phyloP scores from a whole-genome alignment of 2,797 vertebrate genomes.

The Pachyuromys duprasi region DNA sequence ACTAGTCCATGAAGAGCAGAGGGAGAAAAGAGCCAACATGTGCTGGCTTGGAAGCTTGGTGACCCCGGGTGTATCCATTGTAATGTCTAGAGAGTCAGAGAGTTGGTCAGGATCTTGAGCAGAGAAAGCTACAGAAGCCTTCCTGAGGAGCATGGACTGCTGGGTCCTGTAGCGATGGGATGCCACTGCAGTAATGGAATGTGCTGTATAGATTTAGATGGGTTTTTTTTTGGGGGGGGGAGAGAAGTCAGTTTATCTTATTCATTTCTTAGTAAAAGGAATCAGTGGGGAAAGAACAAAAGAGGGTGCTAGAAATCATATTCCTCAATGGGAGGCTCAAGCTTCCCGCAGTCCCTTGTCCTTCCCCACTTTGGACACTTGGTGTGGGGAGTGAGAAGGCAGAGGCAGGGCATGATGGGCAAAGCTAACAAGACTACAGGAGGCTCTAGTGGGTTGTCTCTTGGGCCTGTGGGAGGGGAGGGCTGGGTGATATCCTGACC shows the following conservation, averaged over 20 bases:
- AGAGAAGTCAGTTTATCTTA: slow-evolving; percentile 66
- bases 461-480: slow-evolving; percentile 43
- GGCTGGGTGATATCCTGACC: not conserved
- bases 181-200: not conserved
- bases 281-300: slow-evolving; percentile 27
- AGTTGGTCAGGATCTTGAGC: not conserved
- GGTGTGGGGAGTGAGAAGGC: not conserved
- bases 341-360: not conserved
- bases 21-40: not conserved
- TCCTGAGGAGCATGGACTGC: not conserved
- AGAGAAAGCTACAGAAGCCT: not conserved
- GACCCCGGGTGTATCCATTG: not conserved
- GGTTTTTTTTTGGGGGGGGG: slow-evolving; percentile 63
- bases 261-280: slow-evolving; percentile 63
- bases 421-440: slow-evolving; percentile 85
- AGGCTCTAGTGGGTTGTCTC: slow-evolving; percentile 80
- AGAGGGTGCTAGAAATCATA: not conserved
- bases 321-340: not conserved
- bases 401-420: slow-evolving; percentile 65
- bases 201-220: not conserved
- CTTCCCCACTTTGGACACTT: not conserved
- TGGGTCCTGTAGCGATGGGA: not conserved
- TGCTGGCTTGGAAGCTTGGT: not conserved
- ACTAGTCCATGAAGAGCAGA: not conserved
- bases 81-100: not conserved